Conservation (phyloP, 2,797 vertebrate species). For the Micropoecilia bifurca region DNA sequence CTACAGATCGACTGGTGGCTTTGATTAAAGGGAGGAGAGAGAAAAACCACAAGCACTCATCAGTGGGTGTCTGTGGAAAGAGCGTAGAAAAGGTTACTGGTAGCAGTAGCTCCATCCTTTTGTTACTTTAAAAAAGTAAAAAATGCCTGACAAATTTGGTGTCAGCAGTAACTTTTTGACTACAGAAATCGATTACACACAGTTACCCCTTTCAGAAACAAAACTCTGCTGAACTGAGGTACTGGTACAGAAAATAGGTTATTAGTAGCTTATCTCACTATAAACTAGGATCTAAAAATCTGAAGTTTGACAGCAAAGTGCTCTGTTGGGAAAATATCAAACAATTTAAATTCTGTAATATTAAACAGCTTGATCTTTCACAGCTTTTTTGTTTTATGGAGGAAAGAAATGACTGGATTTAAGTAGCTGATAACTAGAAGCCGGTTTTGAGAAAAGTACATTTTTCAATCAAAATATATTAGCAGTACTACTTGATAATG, state of each 20-base stretch:
- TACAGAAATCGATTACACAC: not conserved
- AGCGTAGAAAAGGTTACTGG: not conserved
- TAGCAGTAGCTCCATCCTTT: not conserved
- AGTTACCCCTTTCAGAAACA: not conserved
- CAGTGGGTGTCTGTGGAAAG: not conserved
- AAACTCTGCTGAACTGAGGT: not conserved
- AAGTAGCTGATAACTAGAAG: not conserved
- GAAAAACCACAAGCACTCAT: not conserved
- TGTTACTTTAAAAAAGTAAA: not conserved
- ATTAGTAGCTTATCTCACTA: not conserved
- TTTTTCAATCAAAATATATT: not conserved
- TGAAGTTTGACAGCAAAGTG: not conserved
- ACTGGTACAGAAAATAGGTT: not conserved
- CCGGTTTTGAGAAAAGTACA: not conserved
- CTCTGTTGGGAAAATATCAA: not conserved
- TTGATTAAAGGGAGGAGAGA: not conserved
- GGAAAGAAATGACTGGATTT: not conserved
- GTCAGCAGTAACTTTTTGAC: not conserved
- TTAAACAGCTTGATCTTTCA: not conserved
- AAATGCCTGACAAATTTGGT: not conserved
- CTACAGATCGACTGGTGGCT: not conserved
- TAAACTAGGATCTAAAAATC: not conserved
- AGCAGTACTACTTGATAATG: not conserved
- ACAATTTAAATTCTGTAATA: not conserved
- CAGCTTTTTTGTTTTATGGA: not conserved